These are phyloP conservation scores for Styela clava DNA, from an alignment of 23 tunicate species.

Conservation along the genomic window DNA sequence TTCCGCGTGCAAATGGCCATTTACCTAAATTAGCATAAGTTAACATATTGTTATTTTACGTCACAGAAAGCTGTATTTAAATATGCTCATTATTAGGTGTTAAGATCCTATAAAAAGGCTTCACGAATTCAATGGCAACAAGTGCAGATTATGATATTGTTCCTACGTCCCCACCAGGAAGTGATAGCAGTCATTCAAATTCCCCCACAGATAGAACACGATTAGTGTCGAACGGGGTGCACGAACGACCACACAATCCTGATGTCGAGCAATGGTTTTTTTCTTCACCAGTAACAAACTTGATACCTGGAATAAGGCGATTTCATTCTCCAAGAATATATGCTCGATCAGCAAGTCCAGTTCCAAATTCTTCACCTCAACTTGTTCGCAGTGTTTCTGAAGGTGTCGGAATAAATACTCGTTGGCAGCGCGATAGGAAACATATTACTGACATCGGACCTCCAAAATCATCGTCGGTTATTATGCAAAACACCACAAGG, in stretches of 20 bases:
- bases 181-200: not conserved
- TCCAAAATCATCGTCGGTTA: not conserved
- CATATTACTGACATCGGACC: not conserved
- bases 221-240: not conserved
- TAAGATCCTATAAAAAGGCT: too few species aligned
- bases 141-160: not conserved
- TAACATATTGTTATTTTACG: too few species aligned
- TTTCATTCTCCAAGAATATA: conserved; percentile 15
- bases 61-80: too few species aligned
- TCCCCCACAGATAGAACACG: not conserved
- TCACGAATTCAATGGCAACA: not conserved
- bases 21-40: too few species aligned
- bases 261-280: not conserved
- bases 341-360: too few species aligned
- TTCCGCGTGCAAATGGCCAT: too few species aligned
- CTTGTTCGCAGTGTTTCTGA: conserved; percentile 22
- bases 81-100: too few species aligned
- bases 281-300: not conserved
- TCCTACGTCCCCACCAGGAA: not conserved
- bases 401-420: conserved; percentile 15
- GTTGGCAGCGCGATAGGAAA: not conserved
- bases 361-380: not conserved
- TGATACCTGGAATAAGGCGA: not conserved
- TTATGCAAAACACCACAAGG: not conserved
- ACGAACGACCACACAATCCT: not conserved